phyloP scores from a whole-genome alignment of 2,113 vertebrate genomes.

The Burhinus oedicnemus region DNA sequence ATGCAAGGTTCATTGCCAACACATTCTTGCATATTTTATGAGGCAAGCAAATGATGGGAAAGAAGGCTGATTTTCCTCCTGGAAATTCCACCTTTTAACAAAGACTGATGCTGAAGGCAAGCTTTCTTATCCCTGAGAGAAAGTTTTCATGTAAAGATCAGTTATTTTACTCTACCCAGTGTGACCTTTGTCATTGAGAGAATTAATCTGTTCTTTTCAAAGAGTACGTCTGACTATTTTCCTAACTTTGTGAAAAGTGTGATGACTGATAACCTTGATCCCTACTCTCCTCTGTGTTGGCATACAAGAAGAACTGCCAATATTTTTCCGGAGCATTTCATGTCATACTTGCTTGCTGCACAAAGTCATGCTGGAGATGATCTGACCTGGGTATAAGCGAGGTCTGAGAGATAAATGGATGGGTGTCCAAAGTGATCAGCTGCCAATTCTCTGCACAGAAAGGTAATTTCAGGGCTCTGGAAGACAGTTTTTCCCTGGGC shows the following conservation, averaged over 20 bases:
- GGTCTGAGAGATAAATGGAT: background rate
- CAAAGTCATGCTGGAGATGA: background rate
- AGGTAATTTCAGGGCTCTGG: background rate
- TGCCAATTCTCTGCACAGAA: background rate
- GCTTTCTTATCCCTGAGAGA: background rate
- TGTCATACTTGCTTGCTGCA: background rate
- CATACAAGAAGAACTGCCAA: background rate
- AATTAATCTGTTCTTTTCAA: background rate
- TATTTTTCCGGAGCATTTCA: background rate
- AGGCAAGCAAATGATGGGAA: conserved; percentile 28
- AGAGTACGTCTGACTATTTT: background rate
- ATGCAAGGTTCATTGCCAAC: background rate
- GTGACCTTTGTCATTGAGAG: background rate
- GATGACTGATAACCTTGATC: background rate
- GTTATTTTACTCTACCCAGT: background rate
- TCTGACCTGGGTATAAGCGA: background rate
- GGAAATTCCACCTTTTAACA: conserved; percentile 4
- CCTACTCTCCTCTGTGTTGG: background rate
- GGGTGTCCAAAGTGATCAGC: background rate
- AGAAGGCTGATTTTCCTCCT: background rate
- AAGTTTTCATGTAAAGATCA: background rate
- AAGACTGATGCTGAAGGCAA: background rate
- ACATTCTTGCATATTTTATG: conserved; percentile 53
- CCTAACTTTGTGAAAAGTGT: background rate
- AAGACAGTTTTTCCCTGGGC: background rate